phyloP scores from a whole-genome alignment of 2,797 vertebrate species.

The Gobio occitaniae region DNA sequence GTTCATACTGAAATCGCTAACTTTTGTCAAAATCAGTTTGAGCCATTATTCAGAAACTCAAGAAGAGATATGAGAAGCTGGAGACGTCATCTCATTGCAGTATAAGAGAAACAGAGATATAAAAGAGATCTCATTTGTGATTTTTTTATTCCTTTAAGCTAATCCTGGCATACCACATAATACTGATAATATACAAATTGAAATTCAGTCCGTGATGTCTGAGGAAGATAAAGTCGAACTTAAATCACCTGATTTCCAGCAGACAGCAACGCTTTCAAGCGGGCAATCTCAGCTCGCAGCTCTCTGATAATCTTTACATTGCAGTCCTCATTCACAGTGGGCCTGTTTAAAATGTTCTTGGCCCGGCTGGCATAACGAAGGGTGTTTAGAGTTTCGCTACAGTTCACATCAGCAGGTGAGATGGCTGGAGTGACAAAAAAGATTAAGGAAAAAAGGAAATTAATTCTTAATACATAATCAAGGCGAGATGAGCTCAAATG shows the following conservation, averaged over 20 bases:
- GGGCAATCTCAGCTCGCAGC: slow-evolving; percentile 92
- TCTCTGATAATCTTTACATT: slow-evolving; percentile 96
- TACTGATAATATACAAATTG: slow-evolving; percentile 3
- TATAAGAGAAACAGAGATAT: slow-evolving; percentile 16
- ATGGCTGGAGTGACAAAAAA: slow-evolving; percentile 76
- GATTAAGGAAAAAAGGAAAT: neutral
- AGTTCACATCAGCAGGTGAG: slow-evolving; percentile 96
- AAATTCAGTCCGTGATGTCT: neutral
- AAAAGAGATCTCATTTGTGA: neutral
- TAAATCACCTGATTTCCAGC: slow-evolving; percentile 93
- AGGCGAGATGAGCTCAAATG: neutral
- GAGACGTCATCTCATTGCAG: neutral
- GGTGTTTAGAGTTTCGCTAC: slow-evolving; percentile 96
- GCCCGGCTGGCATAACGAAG: slow-evolving; percentile 97
- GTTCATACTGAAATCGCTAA: neutral
- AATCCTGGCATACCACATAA: slow-evolving; percentile 15
- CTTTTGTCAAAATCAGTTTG: slow-evolving; percentile 15
- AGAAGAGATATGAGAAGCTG: neutral
- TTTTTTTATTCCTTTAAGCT: slow-evolving; percentile 6
- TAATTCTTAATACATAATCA: neutral
- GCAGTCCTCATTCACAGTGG: slow-evolving; percentile 95
- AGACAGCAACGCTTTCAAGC: slow-evolving; percentile 90
- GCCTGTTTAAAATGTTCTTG: slow-evolving; percentile 99
- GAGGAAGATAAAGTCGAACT: neutral
- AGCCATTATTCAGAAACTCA: neutral